These are phyloP conservation scores for Trinorchestia longiramus DNA, from an alignment of 1,140 invertebrate genomes.

Conservation along the genomic window DNA sequence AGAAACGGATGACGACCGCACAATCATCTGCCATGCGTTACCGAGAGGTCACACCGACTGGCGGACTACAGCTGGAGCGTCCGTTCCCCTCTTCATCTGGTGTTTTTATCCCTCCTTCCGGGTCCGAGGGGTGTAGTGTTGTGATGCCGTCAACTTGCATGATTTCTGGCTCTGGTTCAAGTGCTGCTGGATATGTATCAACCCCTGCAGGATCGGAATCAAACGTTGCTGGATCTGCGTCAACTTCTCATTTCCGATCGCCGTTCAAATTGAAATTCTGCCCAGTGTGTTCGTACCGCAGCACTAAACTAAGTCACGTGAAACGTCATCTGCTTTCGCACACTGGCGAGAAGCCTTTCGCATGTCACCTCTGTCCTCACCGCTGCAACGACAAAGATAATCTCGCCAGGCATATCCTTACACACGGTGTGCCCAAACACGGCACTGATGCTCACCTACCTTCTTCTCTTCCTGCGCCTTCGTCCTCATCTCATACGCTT, in stretches of 20 bases:
- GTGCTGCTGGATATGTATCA: background rate
- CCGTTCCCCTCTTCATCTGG: background rate
- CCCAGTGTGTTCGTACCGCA: constrained; percentile 52
- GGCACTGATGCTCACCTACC: background rate
- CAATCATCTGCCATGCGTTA: background rate
- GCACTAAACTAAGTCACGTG: constrained; percentile 57
- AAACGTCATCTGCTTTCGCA: constrained; percentile 61
- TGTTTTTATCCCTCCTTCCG: background rate
- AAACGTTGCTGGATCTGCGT: background rate
- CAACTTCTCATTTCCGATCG: background rate
- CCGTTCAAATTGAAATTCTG: constrained; percentile 4
- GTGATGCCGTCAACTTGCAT: background rate
- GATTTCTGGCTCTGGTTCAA: background rate
- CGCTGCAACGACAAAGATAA: constrained; percentile 59
- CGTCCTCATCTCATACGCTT: background rate
- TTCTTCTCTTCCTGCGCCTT: background rate
- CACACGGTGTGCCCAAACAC: constrained; percentile 33
- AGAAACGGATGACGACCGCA: background rate
- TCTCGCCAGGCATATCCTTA: constrained; percentile 54
- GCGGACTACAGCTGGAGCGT: background rate
- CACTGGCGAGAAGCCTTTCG: constrained; percentile 63
- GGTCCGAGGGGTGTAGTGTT: background rate
- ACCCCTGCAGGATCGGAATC: background rate
- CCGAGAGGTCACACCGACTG: background rate
- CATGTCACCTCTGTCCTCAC: constrained; percentile 57